A percentile compares a stretch with the other conserved stretches of the same genome.
Conservation (phyloP, 92 coral and sea anemone genomes). For the Porites evermanni region DNA sequence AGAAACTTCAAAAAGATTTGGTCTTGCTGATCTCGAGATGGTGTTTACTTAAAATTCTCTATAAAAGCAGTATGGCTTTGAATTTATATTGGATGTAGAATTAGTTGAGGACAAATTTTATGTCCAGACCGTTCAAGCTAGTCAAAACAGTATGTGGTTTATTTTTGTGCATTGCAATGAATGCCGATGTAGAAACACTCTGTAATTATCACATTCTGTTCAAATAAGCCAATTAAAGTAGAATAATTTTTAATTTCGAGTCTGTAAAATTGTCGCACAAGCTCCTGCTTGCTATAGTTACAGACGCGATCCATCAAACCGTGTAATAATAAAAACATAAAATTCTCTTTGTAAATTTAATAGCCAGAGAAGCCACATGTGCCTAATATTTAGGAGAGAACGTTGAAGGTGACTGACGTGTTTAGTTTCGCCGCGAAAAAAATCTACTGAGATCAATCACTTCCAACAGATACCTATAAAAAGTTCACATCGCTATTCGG, state of each 20-base stretch:
- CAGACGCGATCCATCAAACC: constrained; percentile 14
- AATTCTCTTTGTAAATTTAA: neutral
- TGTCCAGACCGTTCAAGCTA: neutral
- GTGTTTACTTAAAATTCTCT: constrained; percentile 13
- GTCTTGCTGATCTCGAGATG: constrained; percentile 1
- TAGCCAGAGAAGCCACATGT: constrained; percentile 4
- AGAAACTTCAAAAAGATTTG: constrained; percentile 15
- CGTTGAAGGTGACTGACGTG: no score
- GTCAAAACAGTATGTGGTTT: constrained; percentile 9
- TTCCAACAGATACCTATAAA: no score
- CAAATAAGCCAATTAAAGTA: neutral
- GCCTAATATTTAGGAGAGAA: neutral
- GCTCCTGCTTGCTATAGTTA: neutral
- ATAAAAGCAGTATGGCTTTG: neutral
- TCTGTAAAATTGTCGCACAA: neutral
- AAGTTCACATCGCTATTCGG: no score
- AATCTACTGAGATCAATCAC: no score
- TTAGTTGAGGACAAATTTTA: neutral
- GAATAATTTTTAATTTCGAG: neutral
- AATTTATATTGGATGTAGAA: neutral
- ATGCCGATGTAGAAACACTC: constrained; percentile 4
- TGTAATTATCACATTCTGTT: neutral
- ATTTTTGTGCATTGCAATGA: neutral
- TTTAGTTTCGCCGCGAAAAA: no score
- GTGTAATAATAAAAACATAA: constrained; percentile 2